Evolutionary conservation across 2,888 invertebrate species (phyloP), one percentile per base, ranked within the genome.

Genomic region (Ornithoptera alexandrae): DNA sequence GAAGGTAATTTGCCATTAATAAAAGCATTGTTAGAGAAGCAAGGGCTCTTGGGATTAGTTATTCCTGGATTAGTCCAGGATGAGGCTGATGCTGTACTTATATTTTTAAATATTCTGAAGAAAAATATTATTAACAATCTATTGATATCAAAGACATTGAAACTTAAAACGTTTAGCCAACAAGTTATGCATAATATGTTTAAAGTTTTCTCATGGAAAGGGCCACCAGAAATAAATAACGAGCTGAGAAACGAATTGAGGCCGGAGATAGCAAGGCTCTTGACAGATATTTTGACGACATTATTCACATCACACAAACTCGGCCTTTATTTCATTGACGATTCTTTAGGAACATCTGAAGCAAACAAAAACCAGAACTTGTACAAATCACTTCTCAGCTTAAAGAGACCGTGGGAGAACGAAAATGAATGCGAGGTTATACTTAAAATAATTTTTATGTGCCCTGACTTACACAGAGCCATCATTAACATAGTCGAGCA

Each of bases 261-360:
- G 1, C 78, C 82, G 12, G 88, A 89, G 71, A 95, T 96, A 10
- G 90, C 92, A 60, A 87, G 90, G 17, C 87, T 94, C 12, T 89
- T 95, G 0, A 95, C 96, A 76, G 93, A 95, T 42, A 95, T 97
- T 72, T 88, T 97, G n/a, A 73, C 95, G n/a, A 92, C 94, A 63
- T 84, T 98, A 2, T 94, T 97, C 72, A 96, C 97, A 2, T 96
- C 96, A 0, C 94, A 95, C 75, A 96, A 95, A 82, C 84, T 94
- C 78, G 97, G 97, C 10, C 93, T 98, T 17, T 94, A 96, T 75
- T 97, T 97, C 80, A 92, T 94, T 74, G 96, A 97, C 77, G 94
- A 93, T 75, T 89, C 93, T 4, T 83, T 95, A 42, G 96, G 96
- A 46, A 92, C 94, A 58, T 88, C 93, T n/a, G 93, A 93, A 74